Percentiles rank a stretch among this genome's conserved stretches.
Evolutionary conservation across 2,888 invertebrate genomes (phyloP).

Genomic region (Drosophila testacea): DNA sequence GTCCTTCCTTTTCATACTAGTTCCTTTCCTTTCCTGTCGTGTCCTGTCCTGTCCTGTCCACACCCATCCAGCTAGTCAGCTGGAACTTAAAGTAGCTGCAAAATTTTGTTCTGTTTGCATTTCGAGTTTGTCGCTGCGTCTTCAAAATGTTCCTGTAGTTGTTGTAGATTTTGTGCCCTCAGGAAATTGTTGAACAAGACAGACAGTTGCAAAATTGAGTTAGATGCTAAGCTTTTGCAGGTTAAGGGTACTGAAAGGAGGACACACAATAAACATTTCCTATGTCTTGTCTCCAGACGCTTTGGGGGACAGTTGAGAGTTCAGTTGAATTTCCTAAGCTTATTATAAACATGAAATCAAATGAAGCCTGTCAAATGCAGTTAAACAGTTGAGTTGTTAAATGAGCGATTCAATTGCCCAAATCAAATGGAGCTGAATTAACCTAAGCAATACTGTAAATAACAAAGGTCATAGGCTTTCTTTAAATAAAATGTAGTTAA

Average conservation of each 20-base stretch:
- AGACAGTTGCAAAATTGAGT: conserved; percentile 75
- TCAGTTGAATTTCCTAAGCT: conserved; percentile 64
- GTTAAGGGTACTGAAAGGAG: conserved; percentile 21
- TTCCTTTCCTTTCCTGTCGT: conserved; percentile 3
- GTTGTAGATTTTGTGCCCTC: conserved; percentile 33
- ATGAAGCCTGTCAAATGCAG: conserved; percentile 78
- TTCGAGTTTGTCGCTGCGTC: conserved; percentile 53
- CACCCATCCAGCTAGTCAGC: background rate
- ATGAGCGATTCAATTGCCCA: conserved; percentile 51
- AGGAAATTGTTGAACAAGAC: conserved; percentile 62
- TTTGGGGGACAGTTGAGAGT: conserved; percentile 39
- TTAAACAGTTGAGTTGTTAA: conserved; percentile 52
- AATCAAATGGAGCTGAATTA: conserved; percentile 32
- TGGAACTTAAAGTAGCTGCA: conserved; percentile 33
- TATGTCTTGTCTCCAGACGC: conserved; percentile 9
- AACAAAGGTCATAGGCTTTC: conserved; percentile 1
- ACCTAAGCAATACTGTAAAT: conserved; percentile 4
- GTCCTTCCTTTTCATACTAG: conserved; percentile 1
- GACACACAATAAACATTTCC: conserved; percentile 10
- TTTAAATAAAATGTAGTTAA: background rate
- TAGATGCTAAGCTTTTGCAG: conserved; percentile 68
- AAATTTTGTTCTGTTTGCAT: conserved; percentile 63
- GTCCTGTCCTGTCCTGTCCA: conserved; percentile 4
- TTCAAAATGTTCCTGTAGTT: conserved; percentile 32
- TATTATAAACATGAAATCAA: conserved; percentile 74